A percentile compares a stretch with the other conserved stretches of the same genome.
Evolutionary conservation across 2,113 vertebrate genomes (phyloP).

Genomic region (Cephalopterus ornatus): DNA sequence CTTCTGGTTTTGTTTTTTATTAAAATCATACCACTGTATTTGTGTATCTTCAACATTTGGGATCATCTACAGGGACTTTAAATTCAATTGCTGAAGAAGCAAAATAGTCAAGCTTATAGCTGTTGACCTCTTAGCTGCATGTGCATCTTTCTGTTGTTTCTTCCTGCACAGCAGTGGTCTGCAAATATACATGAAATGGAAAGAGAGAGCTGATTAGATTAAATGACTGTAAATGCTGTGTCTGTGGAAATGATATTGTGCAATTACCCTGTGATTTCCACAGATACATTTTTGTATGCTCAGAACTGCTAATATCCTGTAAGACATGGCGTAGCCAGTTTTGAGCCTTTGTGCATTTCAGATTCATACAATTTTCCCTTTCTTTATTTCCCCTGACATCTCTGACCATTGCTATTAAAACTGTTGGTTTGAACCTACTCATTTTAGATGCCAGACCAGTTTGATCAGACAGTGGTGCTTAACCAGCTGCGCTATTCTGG

Average conservation of each 20-base stretch:
- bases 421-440: neutral
- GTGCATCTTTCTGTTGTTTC: neutral
- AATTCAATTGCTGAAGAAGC: neutral
- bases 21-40: neutral
- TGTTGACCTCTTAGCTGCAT: neutral
- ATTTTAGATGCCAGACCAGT: conserved; percentile 90
- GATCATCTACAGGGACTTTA: neutral
- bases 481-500: conserved; percentile 97
- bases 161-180: neutral
- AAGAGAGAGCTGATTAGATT: neutral
- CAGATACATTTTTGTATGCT: neutral
- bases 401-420: neutral
- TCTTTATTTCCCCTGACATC: neutral
- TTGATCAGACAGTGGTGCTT: conserved; percentile 92
- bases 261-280: neutral
- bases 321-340: neutral
- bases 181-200: neutral
- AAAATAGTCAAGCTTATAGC: neutral
- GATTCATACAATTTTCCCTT: neutral
- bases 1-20: neutral
- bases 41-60: neutral
- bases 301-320: neutral
- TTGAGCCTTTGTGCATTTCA: neutral
- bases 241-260: neutral
- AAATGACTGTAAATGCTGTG: neutral